Evolutionary conservation across 2,113 vertebrate genomes (phyloP).

Genomic region (Sinocyclocheilus anophthalmus): DNA sequence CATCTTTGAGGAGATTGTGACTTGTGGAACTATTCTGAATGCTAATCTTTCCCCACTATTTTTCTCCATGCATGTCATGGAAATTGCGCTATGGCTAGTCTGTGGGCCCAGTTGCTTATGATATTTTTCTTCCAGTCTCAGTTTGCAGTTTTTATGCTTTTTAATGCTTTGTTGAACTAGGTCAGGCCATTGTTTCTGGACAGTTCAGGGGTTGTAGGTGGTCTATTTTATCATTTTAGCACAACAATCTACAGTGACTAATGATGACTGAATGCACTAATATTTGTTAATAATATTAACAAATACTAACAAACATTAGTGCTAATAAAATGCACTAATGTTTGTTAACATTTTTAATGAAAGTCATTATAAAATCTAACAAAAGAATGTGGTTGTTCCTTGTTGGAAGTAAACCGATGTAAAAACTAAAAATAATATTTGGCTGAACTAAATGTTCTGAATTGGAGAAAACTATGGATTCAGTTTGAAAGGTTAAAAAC

Average conservation of each 20-base stretch:
- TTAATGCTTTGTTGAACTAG: neutral
- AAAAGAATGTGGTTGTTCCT: neutral
- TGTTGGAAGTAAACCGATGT: neutral
- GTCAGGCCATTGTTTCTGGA: neutral
- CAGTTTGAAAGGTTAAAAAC: slow-evolving; percentile 4
- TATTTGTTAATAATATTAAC: neutral
- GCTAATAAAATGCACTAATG: neutral
- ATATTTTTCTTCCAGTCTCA: neutral
- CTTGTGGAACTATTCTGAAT: neutral
- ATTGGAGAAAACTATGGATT: neutral
- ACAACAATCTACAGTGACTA: neutral
- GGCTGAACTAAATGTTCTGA: neutral
- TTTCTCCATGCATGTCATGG: neutral
- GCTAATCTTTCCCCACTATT: neutral
- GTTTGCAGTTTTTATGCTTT: neutral
- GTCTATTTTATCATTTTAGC: neutral
- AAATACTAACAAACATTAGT: too few relatives aligned
- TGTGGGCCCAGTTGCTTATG: neutral
- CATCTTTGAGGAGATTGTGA: neutral
- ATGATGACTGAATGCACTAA: neutral
- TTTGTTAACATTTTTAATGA: neutral
- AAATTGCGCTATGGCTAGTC: neutral
- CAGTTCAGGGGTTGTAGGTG: neutral
- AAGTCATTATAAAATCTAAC: neutral
- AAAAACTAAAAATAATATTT: slow-evolving; percentile 3